Conservation (phyloP, 1,140 invertebrate genomes). For the Papilio machaon region DNA sequence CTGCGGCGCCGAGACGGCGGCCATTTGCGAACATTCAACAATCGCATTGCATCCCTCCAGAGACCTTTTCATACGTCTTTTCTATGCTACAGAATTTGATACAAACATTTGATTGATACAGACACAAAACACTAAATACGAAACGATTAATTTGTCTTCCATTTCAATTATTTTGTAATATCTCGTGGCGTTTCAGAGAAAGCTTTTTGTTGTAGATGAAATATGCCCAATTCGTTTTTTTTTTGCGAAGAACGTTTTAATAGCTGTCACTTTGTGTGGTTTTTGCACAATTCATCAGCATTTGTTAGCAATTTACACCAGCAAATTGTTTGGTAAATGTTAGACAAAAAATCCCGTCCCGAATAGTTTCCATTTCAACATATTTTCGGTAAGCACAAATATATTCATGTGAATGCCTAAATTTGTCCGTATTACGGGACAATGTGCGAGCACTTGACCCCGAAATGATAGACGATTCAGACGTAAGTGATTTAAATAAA, state of each 20-base stretch:
- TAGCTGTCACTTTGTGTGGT: not conserved
- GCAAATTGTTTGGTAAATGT: not conserved
- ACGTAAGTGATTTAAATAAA: conserved; percentile 3
- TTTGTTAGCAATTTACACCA: not conserved
- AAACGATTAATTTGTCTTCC: not conserved
- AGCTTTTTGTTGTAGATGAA: conserved; percentile 7
- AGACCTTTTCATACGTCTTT: conserved; percentile 31
- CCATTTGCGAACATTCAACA: conserved; percentile 37
- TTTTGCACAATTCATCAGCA: not conserved
- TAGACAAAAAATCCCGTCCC: not conserved
- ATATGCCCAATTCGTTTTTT: not conserved
- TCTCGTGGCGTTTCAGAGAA: not conserved
- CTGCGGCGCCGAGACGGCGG: conserved; percentile 20
- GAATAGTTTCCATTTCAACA: not conserved
- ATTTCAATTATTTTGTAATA: not conserved
- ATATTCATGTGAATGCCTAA: not conserved
- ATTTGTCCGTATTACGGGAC: not conserved
- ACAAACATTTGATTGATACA: conserved; percentile 22
- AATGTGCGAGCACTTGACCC: conserved; percentile 9
- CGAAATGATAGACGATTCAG: not conserved
- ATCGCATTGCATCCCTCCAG: conserved; percentile 34
- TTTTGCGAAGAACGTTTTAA: not conserved
- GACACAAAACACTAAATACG: not conserved
- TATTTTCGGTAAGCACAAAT: not conserved
- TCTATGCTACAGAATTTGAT: conserved; percentile 24